Conservation (phyloP, 2,113 vertebrate species). For the Chaenogobius annularis region DNA sequence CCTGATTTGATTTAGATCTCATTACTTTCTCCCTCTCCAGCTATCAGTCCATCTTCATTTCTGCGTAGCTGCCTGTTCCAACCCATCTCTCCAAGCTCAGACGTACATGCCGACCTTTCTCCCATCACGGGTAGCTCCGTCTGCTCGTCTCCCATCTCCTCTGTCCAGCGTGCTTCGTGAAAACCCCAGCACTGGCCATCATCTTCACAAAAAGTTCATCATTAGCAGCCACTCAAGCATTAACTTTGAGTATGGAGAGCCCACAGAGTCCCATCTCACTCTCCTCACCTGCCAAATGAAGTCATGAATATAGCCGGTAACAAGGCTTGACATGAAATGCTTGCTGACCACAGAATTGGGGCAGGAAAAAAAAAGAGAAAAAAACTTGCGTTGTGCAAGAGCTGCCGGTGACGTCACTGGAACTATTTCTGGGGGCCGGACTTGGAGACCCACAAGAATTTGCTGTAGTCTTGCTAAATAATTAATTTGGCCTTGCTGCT, state of each 20-base stretch:
- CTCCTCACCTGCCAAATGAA: constrained; percentile 28
- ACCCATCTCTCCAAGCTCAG: constrained; percentile 11
- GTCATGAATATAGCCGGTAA: constrained; percentile 18
- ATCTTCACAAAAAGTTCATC: constrained; percentile 41
- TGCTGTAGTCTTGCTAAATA: constrained; percentile 40
- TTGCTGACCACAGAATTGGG: constrained; percentile 25
- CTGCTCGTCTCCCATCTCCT: constrained; percentile 24
- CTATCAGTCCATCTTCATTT: constrained; percentile 16
- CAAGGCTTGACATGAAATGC: constrained; percentile 12
- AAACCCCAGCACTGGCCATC: constrained; percentile 34
- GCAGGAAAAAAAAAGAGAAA: constrained; percentile 12
- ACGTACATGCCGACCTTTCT: constrained; percentile 26
- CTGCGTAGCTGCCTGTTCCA: constrained; percentile 2
- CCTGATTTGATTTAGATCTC: constrained; percentile 71
- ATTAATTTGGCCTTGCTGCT: constrained; percentile 34
- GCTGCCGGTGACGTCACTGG: constrained; percentile 19
- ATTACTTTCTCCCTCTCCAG: constrained; percentile 46
- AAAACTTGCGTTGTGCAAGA: constrained; percentile 19
- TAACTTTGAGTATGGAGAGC: constrained; percentile 9
- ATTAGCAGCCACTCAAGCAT: constrained; percentile 36
- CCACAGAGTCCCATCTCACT: constrained; percentile 13
- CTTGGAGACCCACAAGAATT: constrained; percentile 39
- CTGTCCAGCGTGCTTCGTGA: constrained; percentile 9
- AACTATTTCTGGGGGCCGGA: constrained; percentile 43
- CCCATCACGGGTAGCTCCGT: constrained; percentile 25